Base-by-base conservation (phyloP, 2,888 invertebrate genomes). In the Heliconius aoede region DNA sequence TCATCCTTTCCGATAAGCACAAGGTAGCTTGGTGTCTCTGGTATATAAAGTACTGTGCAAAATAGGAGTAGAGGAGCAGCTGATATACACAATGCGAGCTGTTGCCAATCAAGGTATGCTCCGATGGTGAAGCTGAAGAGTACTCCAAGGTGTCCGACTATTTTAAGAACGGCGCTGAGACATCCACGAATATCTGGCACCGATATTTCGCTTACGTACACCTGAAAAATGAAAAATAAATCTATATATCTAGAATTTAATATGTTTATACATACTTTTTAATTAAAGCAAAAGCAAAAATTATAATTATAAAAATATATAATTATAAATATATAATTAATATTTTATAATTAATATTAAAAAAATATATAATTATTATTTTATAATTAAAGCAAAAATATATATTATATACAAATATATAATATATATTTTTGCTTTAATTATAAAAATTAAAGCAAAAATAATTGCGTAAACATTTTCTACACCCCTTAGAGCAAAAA, bases 131-230 rank as follows among this genome's bases (percentile, higher is more conserved):
- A 98, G 73, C 97, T 97, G 85, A 97, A 95, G 51, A 98, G 95
- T 21, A 98, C 97, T 40, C 98, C 98, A 51, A 97, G 95, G 87
- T 98, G 98, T 26, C 97, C 97, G 80, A 97, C 96, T 81, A 98
- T 96, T 90, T 98, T 98, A 80, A 98, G 95, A 78, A 98, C 96
- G 8, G 98, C 97, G 86, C 98, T 98, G 76, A 98, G 95, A 82
- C 97, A 97, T 36, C 98, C 98, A 40, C 98, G 95, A 81, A 98
- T 97, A 79, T 97, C 97, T 3, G 98, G 97, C 30, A 97, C 97
- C 36, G 98, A 97, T 85, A 98, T 98, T 93, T 99, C 98, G 86
- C 98, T 98, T 85, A 98, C 97, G 94, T 98, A 99, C 28, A 98
- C 97, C 96, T 95, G 95, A 83, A 91, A 61, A 60, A 18, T 7